Conservation (phyloP, 2,888 invertebrate genomes). For the Mythimna loreyi region DNA sequence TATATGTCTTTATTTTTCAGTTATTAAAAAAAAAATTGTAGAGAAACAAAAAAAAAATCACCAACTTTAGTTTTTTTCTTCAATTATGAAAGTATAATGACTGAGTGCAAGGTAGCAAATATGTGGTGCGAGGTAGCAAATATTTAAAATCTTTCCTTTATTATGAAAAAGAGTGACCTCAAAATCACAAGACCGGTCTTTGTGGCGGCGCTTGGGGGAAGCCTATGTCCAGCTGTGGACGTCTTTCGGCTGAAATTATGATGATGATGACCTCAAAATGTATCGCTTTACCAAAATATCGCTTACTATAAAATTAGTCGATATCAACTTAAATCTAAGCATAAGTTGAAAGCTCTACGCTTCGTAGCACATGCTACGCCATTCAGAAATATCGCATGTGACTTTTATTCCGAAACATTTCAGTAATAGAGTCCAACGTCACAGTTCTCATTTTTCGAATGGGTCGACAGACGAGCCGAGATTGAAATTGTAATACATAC, state of each 20-base stretch:
- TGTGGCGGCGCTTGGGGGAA: too few species aligned
- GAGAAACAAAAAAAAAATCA: too few species aligned
- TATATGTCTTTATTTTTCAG: background rate
- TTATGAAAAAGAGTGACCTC: too few species aligned
- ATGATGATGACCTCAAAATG: background rate
- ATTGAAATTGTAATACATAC: slow-evolving; percentile 76
- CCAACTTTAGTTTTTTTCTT: too few species aligned
- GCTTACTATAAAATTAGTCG: background rate
- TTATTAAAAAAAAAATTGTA: background rate
- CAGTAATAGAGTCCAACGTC: slow-evolving; percentile 62
- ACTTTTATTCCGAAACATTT: slow-evolving; percentile 33
- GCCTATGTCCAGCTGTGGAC: too few species aligned
- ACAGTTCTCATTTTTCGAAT: slow-evolving; percentile 80
- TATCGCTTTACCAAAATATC: background rate
- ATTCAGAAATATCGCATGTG: slow-evolving; percentile 39
- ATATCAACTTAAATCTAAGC: background rate
- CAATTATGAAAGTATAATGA: too few species aligned
- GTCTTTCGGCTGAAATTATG: too few species aligned
- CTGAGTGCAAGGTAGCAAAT: too few species aligned
- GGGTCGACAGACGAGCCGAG: slow-evolving; percentile 72
- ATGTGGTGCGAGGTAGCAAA: too few species aligned
- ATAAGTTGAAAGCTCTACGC: slow-evolving; percentile 8
- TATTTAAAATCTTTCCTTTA: too few species aligned
- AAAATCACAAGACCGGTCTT: too few species aligned
- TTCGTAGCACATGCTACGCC: slow-evolving; percentile 23